phyloP scores from a whole-genome alignment of 2,888 invertebrate species.

The Volucella zonaria region DNA sequence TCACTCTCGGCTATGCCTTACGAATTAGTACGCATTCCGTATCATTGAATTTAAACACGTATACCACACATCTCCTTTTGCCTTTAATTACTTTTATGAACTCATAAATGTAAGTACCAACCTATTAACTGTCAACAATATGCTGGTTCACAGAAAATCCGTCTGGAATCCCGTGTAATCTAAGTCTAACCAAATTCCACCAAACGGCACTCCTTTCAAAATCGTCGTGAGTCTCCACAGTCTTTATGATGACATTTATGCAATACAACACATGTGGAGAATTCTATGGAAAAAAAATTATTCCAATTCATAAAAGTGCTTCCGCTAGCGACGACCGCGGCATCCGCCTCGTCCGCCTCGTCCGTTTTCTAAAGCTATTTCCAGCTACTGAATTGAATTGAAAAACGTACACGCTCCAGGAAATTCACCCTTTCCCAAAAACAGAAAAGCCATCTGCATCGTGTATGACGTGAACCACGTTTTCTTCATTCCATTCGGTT shows the following conservation, averaged over 20 bases:
- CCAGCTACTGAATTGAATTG: constrained; percentile 12
- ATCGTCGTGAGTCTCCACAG: constrained; percentile 14
- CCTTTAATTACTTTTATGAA: neutral
- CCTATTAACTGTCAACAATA: constrained; percentile 46
- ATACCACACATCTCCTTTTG: neutral
- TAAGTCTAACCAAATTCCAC: constrained; percentile 24
- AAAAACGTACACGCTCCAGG: constrained; percentile 24
- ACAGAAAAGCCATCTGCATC: constrained; percentile 44
- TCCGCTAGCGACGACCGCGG: constrained; percentile 29
- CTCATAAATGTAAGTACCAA: constrained; percentile 20
- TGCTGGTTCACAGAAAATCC: constrained; percentile 54
- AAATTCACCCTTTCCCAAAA: constrained; percentile 34
- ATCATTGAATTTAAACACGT: no score
- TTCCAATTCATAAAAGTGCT: constrained; percentile 57
- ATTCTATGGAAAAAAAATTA: constrained; percentile 51
- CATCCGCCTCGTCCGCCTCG: constrained; percentile 1
- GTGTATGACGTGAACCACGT: constrained; percentile 53
- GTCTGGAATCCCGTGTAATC: constrained; percentile 39
- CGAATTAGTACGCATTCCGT: no score
- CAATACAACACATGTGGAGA: constrained; percentile 52
- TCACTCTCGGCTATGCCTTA: no score
- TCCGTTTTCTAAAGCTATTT: constrained; percentile 50
- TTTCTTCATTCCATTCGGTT: constrained; percentile 17
- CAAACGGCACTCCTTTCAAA: constrained; percentile 34
- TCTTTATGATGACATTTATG: constrained; percentile 67